Base-by-base conservation (phyloP, 2,113 vertebrate genomes). In the Hiodon alosoides region DNA sequence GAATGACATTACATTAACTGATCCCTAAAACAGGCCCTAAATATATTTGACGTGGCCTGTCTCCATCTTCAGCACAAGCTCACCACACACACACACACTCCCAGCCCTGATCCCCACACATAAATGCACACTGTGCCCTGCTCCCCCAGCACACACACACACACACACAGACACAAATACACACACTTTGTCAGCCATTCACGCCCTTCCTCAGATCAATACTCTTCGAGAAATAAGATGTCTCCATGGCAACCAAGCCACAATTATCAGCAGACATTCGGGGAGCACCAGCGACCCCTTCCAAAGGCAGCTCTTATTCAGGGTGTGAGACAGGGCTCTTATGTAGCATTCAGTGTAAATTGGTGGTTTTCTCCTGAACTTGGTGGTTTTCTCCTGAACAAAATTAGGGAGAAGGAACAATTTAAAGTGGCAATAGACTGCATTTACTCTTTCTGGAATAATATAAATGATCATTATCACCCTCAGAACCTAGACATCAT, bases 201-300 rank as follows among this genome's bases (percentile, higher is more conserved):
- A 95, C 93, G 93, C 95, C 93, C 92, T 88, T 95, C 92, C 91
- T 90, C 85, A 79, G 94, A 98, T 98, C 96, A 96, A 98, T 98
- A 98, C 91, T 96, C 95, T 92, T 89, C 90, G 92, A 95, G 95
- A 96, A 96, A 95, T 94, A 95, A 93, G 89, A 95, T 91, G 91
- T 98, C 92, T 87, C 95, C 94, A 97, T 97, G 94, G 94, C 91
- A 98, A 98, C 96, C 90, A 76, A 93, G 91, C 94, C 94, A 93
- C 92, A 93, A 94, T 96, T 94, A 92, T 94, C 90, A 84, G 89
- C 91, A 87, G 91, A 90, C 90, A 83, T 90, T 86, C 87, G 87
- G 87, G 86, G 87, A 85, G 86, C 89, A 92, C 91, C 87, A 88
- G 82, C 90, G 89, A 90, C 93, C 81, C 55, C 89, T 90, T 89